A percentile compares a stretch with the other conserved stretches of the same genome.
phyloP scores from a whole-genome alignment of 2,888 invertebrate species.

The Aspidapion aeneum region DNA sequence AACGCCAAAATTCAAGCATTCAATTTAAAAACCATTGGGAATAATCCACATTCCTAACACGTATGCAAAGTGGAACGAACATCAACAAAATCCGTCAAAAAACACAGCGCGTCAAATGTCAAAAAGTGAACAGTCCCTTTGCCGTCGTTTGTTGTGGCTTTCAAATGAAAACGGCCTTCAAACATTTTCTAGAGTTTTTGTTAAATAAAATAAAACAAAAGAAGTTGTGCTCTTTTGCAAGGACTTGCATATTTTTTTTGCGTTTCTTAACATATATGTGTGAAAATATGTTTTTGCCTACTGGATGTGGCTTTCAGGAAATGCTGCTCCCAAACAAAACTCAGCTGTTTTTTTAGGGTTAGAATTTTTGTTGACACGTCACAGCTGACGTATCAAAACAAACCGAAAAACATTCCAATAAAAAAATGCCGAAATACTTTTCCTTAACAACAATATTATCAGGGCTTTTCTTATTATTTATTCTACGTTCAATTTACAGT shows the following conservation, averaged over 20 bases:
- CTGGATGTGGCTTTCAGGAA: too few relatives aligned
- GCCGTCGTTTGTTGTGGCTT: too few relatives aligned
- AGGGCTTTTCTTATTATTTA: slow-evolving; percentile 64
- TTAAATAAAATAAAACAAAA: too few relatives aligned
- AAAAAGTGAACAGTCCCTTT: too few relatives aligned
- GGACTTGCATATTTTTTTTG: too few relatives aligned
- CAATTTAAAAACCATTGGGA: not conserved
- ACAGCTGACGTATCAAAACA: not conserved
- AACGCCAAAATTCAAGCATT: not conserved
- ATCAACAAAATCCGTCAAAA: not conserved
- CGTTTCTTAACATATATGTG: too few relatives aligned
- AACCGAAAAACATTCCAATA: not conserved
- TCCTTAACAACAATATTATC: slow-evolving; percentile 17
- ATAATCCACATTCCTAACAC: not conserved
- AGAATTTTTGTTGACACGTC: not conserved
- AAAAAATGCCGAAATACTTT: not conserved
- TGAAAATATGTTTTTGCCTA: too few relatives aligned
- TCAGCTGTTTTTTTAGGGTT: too few relatives aligned
- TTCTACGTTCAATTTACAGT: slow-evolving; percentile 72
- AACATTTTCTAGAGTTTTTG: too few relatives aligned
- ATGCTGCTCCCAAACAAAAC: too few relatives aligned
- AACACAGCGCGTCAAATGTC: not conserved
- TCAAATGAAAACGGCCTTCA: too few relatives aligned
- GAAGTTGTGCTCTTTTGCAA: too few relatives aligned
- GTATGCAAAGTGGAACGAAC: not conserved